Evolutionary conservation across 2,888 invertebrate genomes (phyloP).

Genomic region (Phlogophora meticulosa): DNA sequence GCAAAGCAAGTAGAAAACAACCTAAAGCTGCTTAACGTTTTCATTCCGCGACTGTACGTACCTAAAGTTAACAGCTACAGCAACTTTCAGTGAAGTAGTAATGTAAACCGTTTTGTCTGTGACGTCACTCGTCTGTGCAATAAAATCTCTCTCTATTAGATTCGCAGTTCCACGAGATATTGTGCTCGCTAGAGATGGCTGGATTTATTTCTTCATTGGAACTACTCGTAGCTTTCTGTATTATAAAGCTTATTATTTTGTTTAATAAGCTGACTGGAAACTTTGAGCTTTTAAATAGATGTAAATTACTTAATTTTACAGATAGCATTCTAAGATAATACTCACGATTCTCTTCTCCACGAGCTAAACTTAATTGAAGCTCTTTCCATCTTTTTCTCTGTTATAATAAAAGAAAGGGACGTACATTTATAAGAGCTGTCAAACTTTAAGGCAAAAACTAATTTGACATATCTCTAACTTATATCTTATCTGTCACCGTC

Average conservation of each 20-base stretch:
- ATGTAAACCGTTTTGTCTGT: slow-evolving; percentile 31
- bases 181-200: slow-evolving; percentile 3
- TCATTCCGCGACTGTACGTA: background rate
- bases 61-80: slow-evolving; percentile 17
- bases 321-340: background rate
- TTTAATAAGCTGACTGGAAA: background rate
- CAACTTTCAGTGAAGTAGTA: slow-evolving; percentile 37
- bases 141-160: slow-evolving; percentile 43
- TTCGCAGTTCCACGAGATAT: slow-evolving; percentile 19
- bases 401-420: no score
- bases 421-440: no score
- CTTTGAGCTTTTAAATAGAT: background rate
- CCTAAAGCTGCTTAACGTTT: slow-evolving; percentile 3
- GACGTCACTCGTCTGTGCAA: slow-evolving; percentile 34
- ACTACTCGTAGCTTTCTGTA: background rate
- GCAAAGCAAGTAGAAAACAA: background rate
- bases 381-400: no score
- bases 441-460: no score
- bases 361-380: no score
- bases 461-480: no score
- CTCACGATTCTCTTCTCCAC: no score
- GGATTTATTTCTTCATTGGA: slow-evolving; percentile 6
- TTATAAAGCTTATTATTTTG: slow-evolving; percentile 2
- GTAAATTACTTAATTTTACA: background rate
- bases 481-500: no score